Conservation (phyloP, 2,888 invertebrate genomes). For the Falcaria lacertinaria region DNA sequence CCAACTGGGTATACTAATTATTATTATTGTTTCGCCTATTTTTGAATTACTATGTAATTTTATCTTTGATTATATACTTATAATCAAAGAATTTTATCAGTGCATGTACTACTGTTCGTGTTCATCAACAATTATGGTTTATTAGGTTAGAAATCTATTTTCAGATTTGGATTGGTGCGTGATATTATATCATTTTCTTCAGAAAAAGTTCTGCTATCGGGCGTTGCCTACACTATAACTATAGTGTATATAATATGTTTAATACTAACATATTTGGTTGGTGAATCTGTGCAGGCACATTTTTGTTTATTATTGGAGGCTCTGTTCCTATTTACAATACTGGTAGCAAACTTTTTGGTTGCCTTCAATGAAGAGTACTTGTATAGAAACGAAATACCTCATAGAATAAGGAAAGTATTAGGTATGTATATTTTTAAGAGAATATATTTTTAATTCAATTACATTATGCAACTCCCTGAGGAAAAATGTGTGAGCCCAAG, state of each 20-base stretch:
- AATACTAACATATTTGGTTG: conserved; percentile 60
- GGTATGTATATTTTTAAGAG: conserved; percentile 40
- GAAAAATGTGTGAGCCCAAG: no score
- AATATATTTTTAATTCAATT: not conserved
- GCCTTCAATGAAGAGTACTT: conserved; percentile 72
- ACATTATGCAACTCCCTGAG: no score
- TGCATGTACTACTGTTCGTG: no score
- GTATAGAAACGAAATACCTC: conserved; percentile 77
- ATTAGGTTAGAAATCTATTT: conserved; percentile 23
- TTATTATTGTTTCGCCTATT: conserved; percentile 1
- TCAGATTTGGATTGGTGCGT: conserved; percentile 50
- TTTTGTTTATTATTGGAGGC: conserved; percentile 66
- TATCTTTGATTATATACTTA: no score
- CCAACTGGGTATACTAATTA: conserved; percentile 46
- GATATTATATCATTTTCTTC: conserved; percentile 72
- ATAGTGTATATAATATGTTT: conserved; percentile 60
- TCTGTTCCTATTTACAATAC: conserved; percentile 59
- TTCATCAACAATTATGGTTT: not conserved
- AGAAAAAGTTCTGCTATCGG: conserved; percentile 65
- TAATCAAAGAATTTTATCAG: no score
- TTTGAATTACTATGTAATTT: conserved; percentile 4
- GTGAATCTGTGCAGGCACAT: conserved; percentile 62
- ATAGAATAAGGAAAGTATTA: conserved; percentile 67
- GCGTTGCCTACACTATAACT: conserved; percentile 67
- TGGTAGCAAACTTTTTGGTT: conserved; percentile 63